phyloP scores from a whole-genome alignment of 1,140 invertebrate genomes.

The Pseudoatta argentina region DNA sequence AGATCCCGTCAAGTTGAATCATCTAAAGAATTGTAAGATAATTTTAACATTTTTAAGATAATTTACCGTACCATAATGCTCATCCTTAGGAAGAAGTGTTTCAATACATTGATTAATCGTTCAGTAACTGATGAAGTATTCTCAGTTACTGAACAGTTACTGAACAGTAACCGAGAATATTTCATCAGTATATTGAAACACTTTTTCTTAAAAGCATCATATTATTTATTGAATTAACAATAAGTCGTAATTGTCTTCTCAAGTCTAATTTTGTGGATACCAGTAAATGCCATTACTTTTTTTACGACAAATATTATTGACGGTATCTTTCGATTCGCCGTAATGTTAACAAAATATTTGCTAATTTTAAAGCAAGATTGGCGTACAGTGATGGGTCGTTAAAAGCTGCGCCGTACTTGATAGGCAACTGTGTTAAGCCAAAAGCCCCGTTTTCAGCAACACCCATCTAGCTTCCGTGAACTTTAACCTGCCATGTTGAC shows the following conservation, averaged over 20 bases:
- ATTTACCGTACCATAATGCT: not conserved
- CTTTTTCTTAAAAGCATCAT: not conserved
- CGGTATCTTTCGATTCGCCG: not conserved
- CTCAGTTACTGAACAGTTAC: no score
- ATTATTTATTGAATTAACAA: not conserved
- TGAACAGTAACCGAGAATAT: no score
- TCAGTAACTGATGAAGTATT: no score
- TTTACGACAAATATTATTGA: not conserved
- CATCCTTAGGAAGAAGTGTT: not conserved
- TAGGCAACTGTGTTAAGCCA: slow-evolving; percentile 42
- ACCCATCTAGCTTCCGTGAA: slow-evolving; percentile 47
- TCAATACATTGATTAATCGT: no score
- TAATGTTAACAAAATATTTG: slow-evolving; percentile 24
- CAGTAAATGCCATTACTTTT: not conserved
- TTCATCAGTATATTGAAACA: no score
- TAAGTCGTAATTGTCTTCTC: not conserved
- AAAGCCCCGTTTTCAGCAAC: slow-evolving; percentile 43
- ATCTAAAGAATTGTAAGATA: slow-evolving; percentile 32
- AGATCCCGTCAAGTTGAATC: slow-evolving; percentile 2
- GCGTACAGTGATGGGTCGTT: slow-evolving; percentile 13
- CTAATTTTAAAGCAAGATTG: slow-evolving; percentile 24
- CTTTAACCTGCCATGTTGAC: slow-evolving; percentile 54
- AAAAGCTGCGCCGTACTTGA: slow-evolving; percentile 41
- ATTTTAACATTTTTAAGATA: slow-evolving; percentile 37
- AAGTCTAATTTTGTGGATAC: not conserved